Base-by-base conservation (phyloP, 2,797 vertebrate species). In the Muscicapa striata region DNA sequence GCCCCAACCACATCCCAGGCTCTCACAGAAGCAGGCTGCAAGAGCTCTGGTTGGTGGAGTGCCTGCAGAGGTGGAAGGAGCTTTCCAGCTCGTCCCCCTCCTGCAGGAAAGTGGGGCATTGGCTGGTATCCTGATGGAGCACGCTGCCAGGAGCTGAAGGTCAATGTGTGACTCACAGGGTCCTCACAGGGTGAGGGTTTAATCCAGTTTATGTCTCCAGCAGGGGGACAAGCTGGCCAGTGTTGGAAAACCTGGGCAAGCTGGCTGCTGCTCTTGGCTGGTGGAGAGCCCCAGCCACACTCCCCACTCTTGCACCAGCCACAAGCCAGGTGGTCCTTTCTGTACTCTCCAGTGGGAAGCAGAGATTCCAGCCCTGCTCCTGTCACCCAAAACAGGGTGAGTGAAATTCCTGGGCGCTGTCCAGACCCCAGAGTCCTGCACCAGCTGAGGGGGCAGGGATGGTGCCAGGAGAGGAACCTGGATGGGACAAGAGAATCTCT, bases 231-330 rank as follows among this genome's bases (percentile, higher is more conserved):
- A 6, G 36, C 29, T 6, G 40, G 67, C 36, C 49, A 45, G 9
- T 30, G 43, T 5, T 30, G 32, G 70, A n/a, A 32, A 76, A 8
- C 43, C 36, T 26, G 55, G 24, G 17, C 57, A 62, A 30, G 7
- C 57, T 55, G 49, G 21, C 48, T 40, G 29, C 48, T 4, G 9
- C 48, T 77, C 40, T 24, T 54, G 63, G 52, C 67, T 57, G 52
- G 13, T 7, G 6, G 6, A 0, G 0, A 79, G 49, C 11, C 36
- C 54, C 10, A 4, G 62, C 72, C 58, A 14, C 3, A 0, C 45
- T 64, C 15, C 69, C 51, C 27, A 11, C 11, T 18, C 52, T 9
- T 13, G 1, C 0, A 0, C 57, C 24, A 6, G 36, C 43, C 55
- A 6, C 0, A 4, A 48, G 64, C 36, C 3, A 6, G 30, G 18